Base-by-base conservation (phyloP, 2,888 invertebrate species). In the Chesias legatella region DNA sequence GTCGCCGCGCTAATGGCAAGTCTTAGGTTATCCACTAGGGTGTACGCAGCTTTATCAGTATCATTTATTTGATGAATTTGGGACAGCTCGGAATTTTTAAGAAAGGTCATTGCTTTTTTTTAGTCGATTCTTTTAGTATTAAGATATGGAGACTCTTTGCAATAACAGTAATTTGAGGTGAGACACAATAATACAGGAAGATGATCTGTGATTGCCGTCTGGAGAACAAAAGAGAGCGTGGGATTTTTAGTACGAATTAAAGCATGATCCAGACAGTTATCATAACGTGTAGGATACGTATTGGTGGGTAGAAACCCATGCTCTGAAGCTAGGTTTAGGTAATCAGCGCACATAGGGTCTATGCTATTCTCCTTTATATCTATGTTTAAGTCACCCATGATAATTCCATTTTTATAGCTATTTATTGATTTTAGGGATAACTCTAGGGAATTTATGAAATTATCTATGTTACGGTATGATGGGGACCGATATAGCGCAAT, bases 401-500 rank as follows among this genome's bases (percentile, higher is more conserved):
- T 22, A 8, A 35, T 28, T 7, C 1, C 11, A 22, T 35, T 27
- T 8, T n/a, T 22, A 8, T 22, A n/a, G 1, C 5, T 23, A 1
- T 10, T 28, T 0, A 35, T 1, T 2, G 28, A 28, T 9, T 28
- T 10, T 5, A 28, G 8, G 1, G 10, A 3, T 1, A 1, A 13
- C 6, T 35, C 27, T 2, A 35, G 22, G 3, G 11, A 35, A 1
- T 24, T 3, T 11, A 35, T 1, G 11, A 35, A 35, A n/a, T 3
- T 22, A 6, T 28, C 23, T 7, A n/a, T 6, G 6, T 10, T 9
- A 5, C 22, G 21, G 11, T 11, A 23, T 1, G 22, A 28, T 2
- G 35, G 35, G 6, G 35, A 7, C 13, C 35, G 8, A 13, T 35
- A 35, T 1, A 35, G 22, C 0, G 35, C 35, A 11, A 35, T n/a